Conservation (phyloP, 2,888 invertebrate genomes). For the Aphrophora alni region DNA sequence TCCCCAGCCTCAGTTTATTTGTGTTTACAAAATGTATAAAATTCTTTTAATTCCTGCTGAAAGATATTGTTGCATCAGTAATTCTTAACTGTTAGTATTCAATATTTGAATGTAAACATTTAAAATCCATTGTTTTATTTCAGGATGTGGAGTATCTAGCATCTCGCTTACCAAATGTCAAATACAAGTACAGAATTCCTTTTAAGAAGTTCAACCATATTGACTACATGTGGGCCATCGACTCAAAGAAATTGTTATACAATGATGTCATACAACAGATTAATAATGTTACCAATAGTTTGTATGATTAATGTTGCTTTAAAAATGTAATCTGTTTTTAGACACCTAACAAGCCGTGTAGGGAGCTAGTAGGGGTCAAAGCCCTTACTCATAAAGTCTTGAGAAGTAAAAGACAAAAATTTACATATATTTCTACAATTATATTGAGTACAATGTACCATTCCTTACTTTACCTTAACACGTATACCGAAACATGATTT, state of each 20-base stretch:
- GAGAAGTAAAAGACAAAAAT: too few relatives aligned
- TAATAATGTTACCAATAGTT: background rate
- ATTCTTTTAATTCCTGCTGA: too few relatives aligned
- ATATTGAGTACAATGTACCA: too few relatives aligned
- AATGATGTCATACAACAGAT: conserved; percentile 28
- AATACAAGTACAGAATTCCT: conserved; percentile 60
- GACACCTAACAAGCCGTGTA: background rate
- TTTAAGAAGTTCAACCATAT: conserved; percentile 72
- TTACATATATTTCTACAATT: too few relatives aligned
- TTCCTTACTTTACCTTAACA: too few relatives aligned
- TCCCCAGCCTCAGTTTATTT: too few relatives aligned
- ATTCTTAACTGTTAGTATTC: too few relatives aligned
- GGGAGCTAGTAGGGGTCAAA: background rate
- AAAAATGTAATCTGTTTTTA: background rate
- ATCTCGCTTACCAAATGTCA: conserved; percentile 61
- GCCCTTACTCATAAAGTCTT: too few relatives aligned
- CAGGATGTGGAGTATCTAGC: conserved; percentile 67
- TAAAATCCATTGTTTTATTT: conserved; percentile 49
- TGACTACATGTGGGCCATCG: conserved; percentile 66
- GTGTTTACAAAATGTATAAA: too few relatives aligned
- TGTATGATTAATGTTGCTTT: background rate
- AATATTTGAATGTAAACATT: too few relatives aligned
- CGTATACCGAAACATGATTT: too few relatives aligned
- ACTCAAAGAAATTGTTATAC: conserved; percentile 45
- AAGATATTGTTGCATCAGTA: too few relatives aligned